Percentiles rank a stretch among this genome's conserved stretches.
These are phyloP conservation scores for Haemorhous mexicanus DNA, from an alignment of 2,113 vertebrate species.

Conservation along the genomic window DNA sequence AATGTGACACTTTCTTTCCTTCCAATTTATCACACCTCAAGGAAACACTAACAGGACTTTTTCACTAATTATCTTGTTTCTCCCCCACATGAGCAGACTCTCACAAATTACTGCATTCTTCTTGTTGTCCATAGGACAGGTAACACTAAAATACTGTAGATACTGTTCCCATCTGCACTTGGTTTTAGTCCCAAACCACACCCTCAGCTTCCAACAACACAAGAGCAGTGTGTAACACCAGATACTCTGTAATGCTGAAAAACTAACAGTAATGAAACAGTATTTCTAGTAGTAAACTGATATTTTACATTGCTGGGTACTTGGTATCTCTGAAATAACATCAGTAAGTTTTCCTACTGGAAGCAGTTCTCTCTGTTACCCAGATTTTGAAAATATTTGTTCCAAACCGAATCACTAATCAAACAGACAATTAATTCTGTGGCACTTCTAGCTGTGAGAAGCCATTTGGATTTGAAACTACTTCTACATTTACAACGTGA, in stretches of 20 bases:
- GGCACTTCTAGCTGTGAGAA: neutral
- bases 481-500: neutral
- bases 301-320: neutral
- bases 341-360: neutral
- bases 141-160: neutral
- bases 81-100: neutral
- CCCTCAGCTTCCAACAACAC: neutral
- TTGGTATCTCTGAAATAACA: neutral
- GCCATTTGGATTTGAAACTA: neutral
- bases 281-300: neutral
- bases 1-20: neutral
- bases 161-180: neutral
- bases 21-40: neutral
- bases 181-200: neutral
- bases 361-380: neutral
- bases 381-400: neutral
- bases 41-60: neutral
- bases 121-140: neutral
- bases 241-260: neutral
- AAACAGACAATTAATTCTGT: neutral
- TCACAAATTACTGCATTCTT: neutral
- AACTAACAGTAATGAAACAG: neutral
- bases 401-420: neutral
- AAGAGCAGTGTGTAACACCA: neutral
- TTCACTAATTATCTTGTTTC: neutral